Evolutionary conservation across 1,140 invertebrate genomes (phyloP), one percentile per base, ranked within the genome.

Genomic region (Heliconius hewitsoni): DNA sequence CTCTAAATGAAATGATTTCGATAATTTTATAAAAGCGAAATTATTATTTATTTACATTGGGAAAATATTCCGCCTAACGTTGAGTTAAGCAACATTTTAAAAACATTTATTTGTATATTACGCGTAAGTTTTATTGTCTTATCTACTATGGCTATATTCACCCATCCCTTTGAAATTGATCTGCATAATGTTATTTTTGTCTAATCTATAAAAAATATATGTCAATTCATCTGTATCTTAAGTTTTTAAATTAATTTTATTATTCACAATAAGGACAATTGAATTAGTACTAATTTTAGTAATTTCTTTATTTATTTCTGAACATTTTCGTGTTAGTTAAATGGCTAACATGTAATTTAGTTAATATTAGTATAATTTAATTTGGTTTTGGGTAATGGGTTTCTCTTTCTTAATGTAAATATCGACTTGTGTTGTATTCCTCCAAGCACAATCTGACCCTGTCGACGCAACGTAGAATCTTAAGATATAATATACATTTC

Each of bases 1-100:
- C 30, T 72, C 23, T 39, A 72, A 72, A 42, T 72, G 6, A 72
- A 72, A 72, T 72, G 18, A 42, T 66, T 30, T 66, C 11, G 60
- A 13, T 74, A 37, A 74, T 57, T 19, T 74, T 30, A 30, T 30
- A 30, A 30, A 66, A 11, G 5, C 60, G 23, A 27, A 66, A 66
- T 66, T 18, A 60, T 81, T 81, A 74, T 55, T 78, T 72, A 78
- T 84, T 83, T 81, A 79, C 72, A 81, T 83, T 78, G 74, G 76
- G 23, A 83, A 37, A 37, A 78, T 81, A 84, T 83, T 91, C 90
- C 91, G 90, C 91, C 90, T 92, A 89, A 86, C 73, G 73, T 87
- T 86, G 84, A 86, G 84, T 84, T 89, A 85, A 87, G 84, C 84
- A 88, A 89, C 87, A 86, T 86, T 78, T 84, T 76, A 78, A 73